Evolutionary conservation across 1,140 invertebrate genomes (phyloP).

Genomic region (Pectinophora gossypiella): DNA sequence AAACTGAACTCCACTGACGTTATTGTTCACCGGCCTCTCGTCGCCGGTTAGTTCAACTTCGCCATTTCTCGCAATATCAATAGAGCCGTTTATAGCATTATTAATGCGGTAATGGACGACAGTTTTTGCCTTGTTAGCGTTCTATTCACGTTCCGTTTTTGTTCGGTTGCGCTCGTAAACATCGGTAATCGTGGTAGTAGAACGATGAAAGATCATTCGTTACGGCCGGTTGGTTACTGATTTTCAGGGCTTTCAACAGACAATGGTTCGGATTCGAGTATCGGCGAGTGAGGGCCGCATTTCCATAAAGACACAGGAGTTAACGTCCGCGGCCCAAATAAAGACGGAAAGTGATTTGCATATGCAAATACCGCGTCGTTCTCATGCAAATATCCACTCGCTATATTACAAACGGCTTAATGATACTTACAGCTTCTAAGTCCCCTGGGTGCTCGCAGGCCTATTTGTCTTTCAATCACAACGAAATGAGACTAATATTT

Average conservation of each 20-base stretch:
- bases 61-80: slow-evolving; percentile 34
- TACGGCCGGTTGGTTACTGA: slow-evolving; percentile 22
- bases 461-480: slow-evolving; percentile 36
- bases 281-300: too few species aligned
- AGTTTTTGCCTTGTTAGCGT: slow-evolving; percentile 42
- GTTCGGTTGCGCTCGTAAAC: slow-evolving; percentile 19
- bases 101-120: slow-evolving; percentile 34
- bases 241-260: slow-evolving; percentile 23
- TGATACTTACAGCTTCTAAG: slow-evolving; percentile 49
- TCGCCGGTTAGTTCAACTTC: slow-evolving; percentile 26
- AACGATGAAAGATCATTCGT: slow-evolving; percentile 25
- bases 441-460: slow-evolving; percentile 25
- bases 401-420: slow-evolving; percentile 70
- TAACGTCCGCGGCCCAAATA: slow-evolving; percentile 63
- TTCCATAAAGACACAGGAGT: slow-evolving; percentile 57
- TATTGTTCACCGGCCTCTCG: slow-evolving; percentile 50
- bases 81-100: slow-evolving; percentile 41
- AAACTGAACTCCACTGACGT: slow-evolving; percentile 44
- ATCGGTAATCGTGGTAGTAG: slow-evolving; percentile 33
- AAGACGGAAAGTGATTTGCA: slow-evolving; percentile 70
- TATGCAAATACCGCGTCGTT: slow-evolving; percentile 67
- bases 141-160: slow-evolving; percentile 40
- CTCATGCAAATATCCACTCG: slow-evolving; percentile 63
- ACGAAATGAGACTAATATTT: not conserved
- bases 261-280: slow-evolving; percentile 22